Conservation (phyloP, 2,888 invertebrate species). For the Clivina fossor region DNA sequence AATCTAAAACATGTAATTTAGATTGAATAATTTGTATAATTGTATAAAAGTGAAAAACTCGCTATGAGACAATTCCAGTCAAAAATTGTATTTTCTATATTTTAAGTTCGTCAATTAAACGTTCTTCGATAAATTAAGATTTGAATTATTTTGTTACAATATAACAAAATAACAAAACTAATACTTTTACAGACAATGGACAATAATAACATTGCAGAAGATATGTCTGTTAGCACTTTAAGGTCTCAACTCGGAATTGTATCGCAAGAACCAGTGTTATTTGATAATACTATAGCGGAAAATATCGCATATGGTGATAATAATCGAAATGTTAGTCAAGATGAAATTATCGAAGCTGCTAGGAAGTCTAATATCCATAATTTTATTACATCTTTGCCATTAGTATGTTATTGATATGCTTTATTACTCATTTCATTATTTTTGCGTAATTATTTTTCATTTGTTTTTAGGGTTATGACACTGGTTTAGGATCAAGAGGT, state of each 20-base stretch:
- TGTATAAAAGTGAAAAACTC: no score
- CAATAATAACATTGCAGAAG: slow-evolving; percentile 60
- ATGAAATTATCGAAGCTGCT: slow-evolving; percentile 73
- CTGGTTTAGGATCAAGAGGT: slow-evolving; percentile 80
- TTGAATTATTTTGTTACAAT: no score
- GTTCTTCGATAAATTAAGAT: no score
- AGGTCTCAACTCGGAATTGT: slow-evolving; percentile 78
- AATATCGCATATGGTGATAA: slow-evolving; percentile 90
- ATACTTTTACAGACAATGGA: slow-evolving; percentile 60
- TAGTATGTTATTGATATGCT: slow-evolving; percentile 49
- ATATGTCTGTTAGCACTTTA: slow-evolving; percentile 67
- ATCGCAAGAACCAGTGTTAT: slow-evolving; percentile 84
- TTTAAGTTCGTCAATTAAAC: no score
- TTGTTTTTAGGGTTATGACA: slow-evolving; percentile 68
- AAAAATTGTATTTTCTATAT: no score
- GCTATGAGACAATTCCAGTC: no score
- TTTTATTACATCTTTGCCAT: slow-evolving; percentile 71
- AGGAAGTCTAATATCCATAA: slow-evolving; percentile 77
- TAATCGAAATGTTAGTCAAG: slow-evolving; percentile 63
- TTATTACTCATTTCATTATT: not conserved
- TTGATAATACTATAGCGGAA: slow-evolving; percentile 79
- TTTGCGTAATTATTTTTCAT: not conserved
- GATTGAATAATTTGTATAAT: no score
- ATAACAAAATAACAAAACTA: no score
- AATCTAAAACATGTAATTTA: no score